Percentiles rank a stretch among this genome's conserved stretches.
These are phyloP conservation scores for Enteromius thamalakanensis DNA, from an alignment of 2,797 vertebrate genomes.

Conservation along the genomic window DNA sequence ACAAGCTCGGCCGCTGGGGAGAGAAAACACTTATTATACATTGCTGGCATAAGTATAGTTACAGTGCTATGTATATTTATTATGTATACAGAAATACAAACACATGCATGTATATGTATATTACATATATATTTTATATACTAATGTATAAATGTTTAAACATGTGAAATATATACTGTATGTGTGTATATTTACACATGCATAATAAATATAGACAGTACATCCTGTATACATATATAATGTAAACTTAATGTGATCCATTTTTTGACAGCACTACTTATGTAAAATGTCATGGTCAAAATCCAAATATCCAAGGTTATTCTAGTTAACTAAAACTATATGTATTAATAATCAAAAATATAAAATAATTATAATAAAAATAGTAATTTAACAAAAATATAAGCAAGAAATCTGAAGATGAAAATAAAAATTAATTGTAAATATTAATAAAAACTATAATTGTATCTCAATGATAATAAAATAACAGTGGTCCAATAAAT, in stretches of 20 bases:
- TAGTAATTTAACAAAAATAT: neutral
- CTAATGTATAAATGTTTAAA: too few species aligned
- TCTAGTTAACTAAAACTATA: neutral
- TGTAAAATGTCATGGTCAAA: too few species aligned
- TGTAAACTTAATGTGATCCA: too few species aligned
- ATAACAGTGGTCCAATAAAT: neutral
- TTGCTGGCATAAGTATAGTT: conserved; percentile 76
- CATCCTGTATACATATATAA: too few species aligned
- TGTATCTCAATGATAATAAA: neutral
- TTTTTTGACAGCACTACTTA: too few species aligned
- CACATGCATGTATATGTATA: too few species aligned
- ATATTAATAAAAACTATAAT: neutral
- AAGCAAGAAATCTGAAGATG: neutral
- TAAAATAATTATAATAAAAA: neutral
- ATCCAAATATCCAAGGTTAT: neutral
- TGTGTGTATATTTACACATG: too few species aligned
- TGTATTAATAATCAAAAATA: too few species aligned
- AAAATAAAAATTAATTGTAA: neutral
- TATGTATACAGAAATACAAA: too few species aligned
- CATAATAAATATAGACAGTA: too few species aligned
- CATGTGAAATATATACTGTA: too few species aligned
- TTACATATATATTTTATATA: too few species aligned
- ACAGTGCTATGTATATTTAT: conserved; percentile 34
- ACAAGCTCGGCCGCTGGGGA: conserved; percentile 46
- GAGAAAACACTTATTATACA: conserved; percentile 69